Evolutionary conservation across 2,797 vertebrate genomes (phyloP).

Genomic region (Limosa lapponica): DNA sequence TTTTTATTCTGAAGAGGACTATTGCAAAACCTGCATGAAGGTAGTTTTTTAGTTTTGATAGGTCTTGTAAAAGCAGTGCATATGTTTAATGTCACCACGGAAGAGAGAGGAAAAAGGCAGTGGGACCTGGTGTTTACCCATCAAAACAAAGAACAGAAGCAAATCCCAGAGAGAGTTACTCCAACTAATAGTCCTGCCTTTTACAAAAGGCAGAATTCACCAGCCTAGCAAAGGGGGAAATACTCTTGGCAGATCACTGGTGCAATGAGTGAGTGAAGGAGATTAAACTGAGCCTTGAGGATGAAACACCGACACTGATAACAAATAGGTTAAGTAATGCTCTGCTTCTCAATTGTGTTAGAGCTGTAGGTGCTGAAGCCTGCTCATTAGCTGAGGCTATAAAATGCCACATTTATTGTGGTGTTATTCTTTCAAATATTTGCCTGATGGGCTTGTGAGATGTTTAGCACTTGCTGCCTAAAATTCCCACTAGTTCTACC

Average conservation of each 20-base stretch:
- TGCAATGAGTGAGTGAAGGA: background rate
- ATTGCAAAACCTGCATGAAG: background rate
- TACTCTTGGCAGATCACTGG: background rate
- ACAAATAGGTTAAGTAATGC: slow-evolving; percentile 21
- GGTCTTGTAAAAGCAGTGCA: background rate
- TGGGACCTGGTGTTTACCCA: background rate
- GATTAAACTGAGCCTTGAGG: slow-evolving; percentile 26
- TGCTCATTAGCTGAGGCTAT: slow-evolving; percentile 30
- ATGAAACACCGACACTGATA: slow-evolving; percentile 16
- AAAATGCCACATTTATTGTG: slow-evolving; percentile 49
- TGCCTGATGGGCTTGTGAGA: slow-evolving; percentile 23
- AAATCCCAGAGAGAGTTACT: background rate
- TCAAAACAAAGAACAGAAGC: background rate
- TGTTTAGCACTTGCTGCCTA: background rate
- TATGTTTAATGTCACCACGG: background rate
- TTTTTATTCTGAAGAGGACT: background rate
- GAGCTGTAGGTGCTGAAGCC: slow-evolving; percentile 22
- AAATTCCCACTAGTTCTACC: slow-evolving; percentile 10
- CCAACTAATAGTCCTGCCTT: background rate
- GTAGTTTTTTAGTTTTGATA: background rate
- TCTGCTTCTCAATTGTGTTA: slow-evolving; percentile 28
- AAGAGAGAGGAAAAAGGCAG: background rate
- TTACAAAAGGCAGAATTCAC: background rate
- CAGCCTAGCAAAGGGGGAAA: background rate
- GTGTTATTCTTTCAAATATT: slow-evolving; percentile 54